Percentiles rank a stretch among this genome's conserved stretches.
Conservation (phyloP, 2,888 invertebrate genomes). For the Conus canariensis region DNA sequence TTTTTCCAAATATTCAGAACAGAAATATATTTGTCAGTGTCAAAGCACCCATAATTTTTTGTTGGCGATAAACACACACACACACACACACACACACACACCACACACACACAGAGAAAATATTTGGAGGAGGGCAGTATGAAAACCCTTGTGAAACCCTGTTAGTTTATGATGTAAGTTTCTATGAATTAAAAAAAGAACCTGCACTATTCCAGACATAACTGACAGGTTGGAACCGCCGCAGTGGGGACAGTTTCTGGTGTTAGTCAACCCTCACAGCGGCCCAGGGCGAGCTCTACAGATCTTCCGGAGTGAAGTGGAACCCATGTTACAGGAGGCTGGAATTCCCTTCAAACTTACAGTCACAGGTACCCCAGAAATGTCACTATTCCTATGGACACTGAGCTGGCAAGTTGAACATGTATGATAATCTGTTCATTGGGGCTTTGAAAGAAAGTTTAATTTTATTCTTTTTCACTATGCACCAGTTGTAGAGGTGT, state of each 20-base stretch:
- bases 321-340: slow-evolving; percentile 92
- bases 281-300: slow-evolving; percentile 94
- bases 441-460: neutral
- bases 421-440: neutral
- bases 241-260: slow-evolving; percentile 79
- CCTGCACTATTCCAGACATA: slow-evolving; percentile 55
- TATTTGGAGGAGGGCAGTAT: no score
- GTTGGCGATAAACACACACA: no score
- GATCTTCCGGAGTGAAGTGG: slow-evolving; percentile 87
- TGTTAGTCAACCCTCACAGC: slow-evolving; percentile 95
- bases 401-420: neutral
- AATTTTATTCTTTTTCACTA: neutral
- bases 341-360: slow-evolving; percentile 92
- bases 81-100: no score
- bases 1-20: no score
- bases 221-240: slow-evolving; percentile 58
- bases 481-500: neutral
- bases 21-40: no score
- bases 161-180: no score
- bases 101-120: no score
- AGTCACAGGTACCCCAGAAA: slow-evolving; percentile 81
- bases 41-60: no score
- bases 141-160: no score
- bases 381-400: neutral
- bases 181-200: no score